Conservation (phyloP, 2,888 invertebrate species). For the Helicoverpa assulta region DNA sequence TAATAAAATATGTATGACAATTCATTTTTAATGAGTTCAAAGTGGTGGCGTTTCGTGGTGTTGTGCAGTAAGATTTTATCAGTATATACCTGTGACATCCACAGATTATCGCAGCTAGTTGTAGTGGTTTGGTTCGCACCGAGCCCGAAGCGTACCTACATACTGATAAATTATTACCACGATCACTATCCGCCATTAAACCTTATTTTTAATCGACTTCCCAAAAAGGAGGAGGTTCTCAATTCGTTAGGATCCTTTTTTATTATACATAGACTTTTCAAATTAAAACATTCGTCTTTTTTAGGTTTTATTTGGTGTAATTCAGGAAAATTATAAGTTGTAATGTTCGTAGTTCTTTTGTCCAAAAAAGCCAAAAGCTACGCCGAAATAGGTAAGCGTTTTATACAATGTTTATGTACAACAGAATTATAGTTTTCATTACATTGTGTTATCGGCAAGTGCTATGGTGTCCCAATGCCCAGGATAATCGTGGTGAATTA, state of each 20-base stretch:
- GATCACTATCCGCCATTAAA: slow-evolving; percentile 8
- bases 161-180: slow-evolving; percentile 38
- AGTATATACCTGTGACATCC: slow-evolving; percentile 44
- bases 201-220: not conserved
- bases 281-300: too few species aligned
- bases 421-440: too few species aligned
- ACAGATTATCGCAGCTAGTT: slow-evolving; percentile 22
- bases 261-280: too few species aligned
- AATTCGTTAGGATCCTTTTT: too few species aligned
- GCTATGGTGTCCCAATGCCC: slow-evolving; percentile 2
- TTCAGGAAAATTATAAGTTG: too few species aligned
- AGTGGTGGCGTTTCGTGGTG: slow-evolving; percentile 8
- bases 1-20: slow-evolving; percentile 26
- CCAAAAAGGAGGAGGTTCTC: too few species aligned
- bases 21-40: not conserved
- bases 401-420: too few species aligned
- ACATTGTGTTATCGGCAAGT: too few species aligned
- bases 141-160: slow-evolving; percentile 43
- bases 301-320: too few species aligned
- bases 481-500: not conserved
- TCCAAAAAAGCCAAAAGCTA: too few species aligned
- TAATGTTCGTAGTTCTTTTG: too few species aligned
- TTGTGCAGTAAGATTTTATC: slow-evolving; percentile 47
- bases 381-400: too few species aligned
- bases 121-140: slow-evolving; percentile 15